phyloP scores from a whole-genome alignment of 1,140 invertebrate genomes.

The Apis mellifera region Amel_HAv3.1 CM009939.2:8998501-8999000 shows the following conservation, averaged over 20 bases:
- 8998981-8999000: slow-evolving; percentile 32
- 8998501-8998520: background rate
- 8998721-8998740: slow-evolving; percentile 1
- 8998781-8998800: slow-evolving; percentile 38
- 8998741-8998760: slow-evolving; percentile 28
- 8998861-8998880: slow-evolving; percentile 53
- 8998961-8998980: slow-evolving; percentile 54
- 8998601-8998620: slow-evolving; percentile 34
- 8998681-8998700: slow-evolving; percentile 38
- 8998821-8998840: background rate
- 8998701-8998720: background rate
- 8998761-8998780: slow-evolving; percentile 13
- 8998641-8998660: slow-evolving; percentile 49
- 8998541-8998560: slow-evolving; percentile 21
- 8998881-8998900: slow-evolving; percentile 49
- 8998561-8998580: background rate
- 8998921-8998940: slow-evolving; percentile 41
- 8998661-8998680: slow-evolving; percentile 54
- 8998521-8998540: slow-evolving; percentile 17
- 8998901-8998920: slow-evolving; percentile 36
- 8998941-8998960: slow-evolving; percentile 27
- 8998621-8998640: slow-evolving; percentile 48
- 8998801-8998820: background rate
- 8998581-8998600: background rate
- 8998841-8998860: slow-evolving; percentile 19